Percentiles rank a stretch among this genome's conserved stretches.
phyloP scores from a whole-genome alignment of 2,888 invertebrate genomes.

The Noctuana brunneofusca region DNA sequence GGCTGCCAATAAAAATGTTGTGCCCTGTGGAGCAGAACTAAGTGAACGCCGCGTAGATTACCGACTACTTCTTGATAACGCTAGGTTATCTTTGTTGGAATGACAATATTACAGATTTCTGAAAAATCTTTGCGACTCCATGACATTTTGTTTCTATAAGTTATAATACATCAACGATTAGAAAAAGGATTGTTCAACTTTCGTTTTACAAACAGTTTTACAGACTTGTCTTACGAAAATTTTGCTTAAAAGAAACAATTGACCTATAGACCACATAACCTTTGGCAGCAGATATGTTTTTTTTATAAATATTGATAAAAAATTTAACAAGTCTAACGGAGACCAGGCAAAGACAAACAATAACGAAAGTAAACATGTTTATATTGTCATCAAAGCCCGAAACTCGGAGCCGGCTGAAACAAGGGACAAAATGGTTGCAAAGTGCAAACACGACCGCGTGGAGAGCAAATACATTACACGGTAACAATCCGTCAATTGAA shows the following conservation, averaged over 20 bases:
- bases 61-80: background rate
- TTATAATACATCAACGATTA: too few relatives aligned
- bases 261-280: too few relatives aligned
- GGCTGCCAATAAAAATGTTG: constrained; percentile 7
- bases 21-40: constrained; percentile 6
- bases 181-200: too few relatives aligned
- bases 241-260: too few relatives aligned
- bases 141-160: too few relatives aligned
- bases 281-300: too few relatives aligned
- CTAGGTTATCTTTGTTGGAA: background rate
- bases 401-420: constrained; percentile 1
- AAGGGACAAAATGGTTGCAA: constrained; percentile 19
- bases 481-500: constrained; percentile 34
- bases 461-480: constrained; percentile 32
- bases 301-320: background rate
- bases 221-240: too few relatives aligned
- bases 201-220: too few relatives aligned
- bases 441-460: constrained; percentile 25
- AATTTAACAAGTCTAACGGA: background rate
- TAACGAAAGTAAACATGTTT: background rate
- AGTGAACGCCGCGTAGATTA: background rate
- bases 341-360: background rate
- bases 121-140: too few relatives aligned
- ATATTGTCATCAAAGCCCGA: constrained; percentile 8
- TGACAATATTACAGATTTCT: too few relatives aligned